These are phyloP conservation scores for Malurus leucopterus DNA, from an alignment of 2,797 vertebrate species.

Conservation along the genomic window DNA sequence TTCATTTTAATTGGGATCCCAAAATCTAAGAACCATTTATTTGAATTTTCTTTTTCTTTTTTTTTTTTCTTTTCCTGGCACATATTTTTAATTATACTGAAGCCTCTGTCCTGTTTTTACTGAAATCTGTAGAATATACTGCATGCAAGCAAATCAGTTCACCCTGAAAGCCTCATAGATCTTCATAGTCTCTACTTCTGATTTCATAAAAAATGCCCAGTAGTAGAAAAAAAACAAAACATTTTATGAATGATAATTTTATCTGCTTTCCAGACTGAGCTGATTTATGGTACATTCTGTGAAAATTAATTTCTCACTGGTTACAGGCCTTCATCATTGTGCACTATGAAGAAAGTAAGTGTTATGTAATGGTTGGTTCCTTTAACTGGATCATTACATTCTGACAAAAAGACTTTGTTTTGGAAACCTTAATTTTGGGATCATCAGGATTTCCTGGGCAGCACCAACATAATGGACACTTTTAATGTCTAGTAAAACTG, in stretches of 20 bases:
- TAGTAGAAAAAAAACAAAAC: neutral
- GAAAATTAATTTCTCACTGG: neutral
- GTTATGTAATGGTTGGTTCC: constrained; percentile 2
- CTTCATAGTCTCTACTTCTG: neutral
- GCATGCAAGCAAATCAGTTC: neutral
- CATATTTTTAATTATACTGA: neutral
- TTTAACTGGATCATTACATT: constrained; percentile 25
- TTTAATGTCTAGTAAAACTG: neutral
- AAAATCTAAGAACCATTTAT: neutral
- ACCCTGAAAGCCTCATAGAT: neutral
- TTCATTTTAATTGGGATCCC: neutral
- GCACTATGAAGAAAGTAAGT: neutral
- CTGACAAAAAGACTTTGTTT: constrained; percentile 30
- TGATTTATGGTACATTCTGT: neutral
- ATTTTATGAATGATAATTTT: neutral
- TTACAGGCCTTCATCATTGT: neutral
- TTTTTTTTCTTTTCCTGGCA: neutral
- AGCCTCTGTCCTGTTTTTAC: neutral
- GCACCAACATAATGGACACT: neutral
- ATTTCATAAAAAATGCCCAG: neutral
- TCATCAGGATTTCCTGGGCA: constrained; percentile 1
- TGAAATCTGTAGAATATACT: neutral
- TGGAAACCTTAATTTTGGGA: constrained; percentile 1
- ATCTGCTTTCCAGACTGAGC: neutral
- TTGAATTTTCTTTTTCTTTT: neutral